Conservation (phyloP, 53 echinoderm and acorn worm species). For the Holothuria leucospilota region DNA sequence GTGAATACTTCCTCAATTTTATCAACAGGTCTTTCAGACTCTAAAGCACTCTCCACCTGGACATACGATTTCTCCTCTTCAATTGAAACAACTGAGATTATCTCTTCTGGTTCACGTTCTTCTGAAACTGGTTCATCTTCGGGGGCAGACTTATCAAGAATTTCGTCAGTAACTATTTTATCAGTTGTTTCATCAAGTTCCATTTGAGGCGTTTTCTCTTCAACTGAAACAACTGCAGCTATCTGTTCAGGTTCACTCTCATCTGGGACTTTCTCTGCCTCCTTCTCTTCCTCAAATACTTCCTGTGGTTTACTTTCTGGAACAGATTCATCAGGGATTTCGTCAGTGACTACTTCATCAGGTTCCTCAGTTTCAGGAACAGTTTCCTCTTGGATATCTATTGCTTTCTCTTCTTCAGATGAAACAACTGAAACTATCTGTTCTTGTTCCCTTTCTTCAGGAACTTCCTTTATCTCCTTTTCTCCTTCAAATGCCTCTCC, state of each 20-base stretch:
- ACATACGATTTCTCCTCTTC: not conserved
- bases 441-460: constrained; percentile 56
- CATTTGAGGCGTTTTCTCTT: constrained; percentile 48
- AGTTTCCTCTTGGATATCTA: not conserved
- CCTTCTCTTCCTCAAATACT: not conserved
- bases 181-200: constrained; percentile 10
- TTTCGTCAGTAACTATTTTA: constrained; percentile 22
- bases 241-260: constrained; percentile 18
- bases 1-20: too few species aligned
- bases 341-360: not conserved
- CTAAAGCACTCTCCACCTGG: too few species aligned
- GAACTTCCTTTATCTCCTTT: constrained; percentile 29
- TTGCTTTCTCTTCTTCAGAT: not conserved
- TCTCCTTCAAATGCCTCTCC: constrained; percentile 5
- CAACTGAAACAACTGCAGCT: not conserved
- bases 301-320: not conserved
- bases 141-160: constrained; percentile 20
- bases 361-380: not conserved
- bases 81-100: constrained; percentile 18
- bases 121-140: constrained; percentile 9
- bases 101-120: constrained; percentile 43
- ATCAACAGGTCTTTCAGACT: too few species aligned
- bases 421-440: not conserved
- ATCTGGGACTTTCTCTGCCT: not conserved
- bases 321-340: not conserved